Conservation (phyloP, 2,888 invertebrate genomes). For the Platycheirus rosarum region DNA sequence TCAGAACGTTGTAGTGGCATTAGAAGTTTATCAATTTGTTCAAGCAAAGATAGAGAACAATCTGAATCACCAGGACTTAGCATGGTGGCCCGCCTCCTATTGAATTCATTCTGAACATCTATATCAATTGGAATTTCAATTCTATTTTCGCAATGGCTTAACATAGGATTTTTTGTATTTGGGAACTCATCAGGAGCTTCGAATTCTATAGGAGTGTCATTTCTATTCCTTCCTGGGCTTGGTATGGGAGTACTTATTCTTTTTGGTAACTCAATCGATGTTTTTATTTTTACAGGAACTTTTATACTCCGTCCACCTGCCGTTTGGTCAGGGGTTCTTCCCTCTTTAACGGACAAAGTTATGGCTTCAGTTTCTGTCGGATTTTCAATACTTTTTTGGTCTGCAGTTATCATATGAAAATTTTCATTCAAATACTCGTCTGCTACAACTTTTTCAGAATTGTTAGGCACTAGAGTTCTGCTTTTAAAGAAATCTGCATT, state of each 20-base stretch:
- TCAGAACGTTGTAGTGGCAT: conserved; percentile 23
- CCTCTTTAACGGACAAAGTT: too few relatives aligned
- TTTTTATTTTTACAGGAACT: too few relatives aligned
- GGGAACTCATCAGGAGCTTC: background rate
- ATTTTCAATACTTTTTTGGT: too few relatives aligned
- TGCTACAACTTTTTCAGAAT: too few relatives aligned
- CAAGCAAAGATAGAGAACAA: conserved; percentile 15
- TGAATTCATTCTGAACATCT: conserved; percentile 14
- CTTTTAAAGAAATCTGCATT: too few relatives aligned
- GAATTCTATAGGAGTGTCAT: conserved; percentile 10
- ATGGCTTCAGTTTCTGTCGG: conserved; percentile 3
- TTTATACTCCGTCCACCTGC: too few relatives aligned
- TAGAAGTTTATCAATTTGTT: conserved; percentile 14
- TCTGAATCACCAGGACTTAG: conserved; percentile 42
- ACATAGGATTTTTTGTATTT: background rate
- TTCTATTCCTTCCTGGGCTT: background rate
- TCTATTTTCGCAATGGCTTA: background rate
- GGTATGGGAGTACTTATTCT: background rate
- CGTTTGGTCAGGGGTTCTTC: too few relatives aligned
- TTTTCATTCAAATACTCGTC: too few relatives aligned
- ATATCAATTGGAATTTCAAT: conserved; percentile 14
- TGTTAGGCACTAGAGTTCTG: too few relatives aligned
- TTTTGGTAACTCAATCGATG: background rate
- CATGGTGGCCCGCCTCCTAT: background rate
- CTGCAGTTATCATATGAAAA: too few relatives aligned